Evolutionary conservation across 1,140 invertebrate genomes (phyloP).

Genomic region (Drosophila sturtevanti): DNA sequence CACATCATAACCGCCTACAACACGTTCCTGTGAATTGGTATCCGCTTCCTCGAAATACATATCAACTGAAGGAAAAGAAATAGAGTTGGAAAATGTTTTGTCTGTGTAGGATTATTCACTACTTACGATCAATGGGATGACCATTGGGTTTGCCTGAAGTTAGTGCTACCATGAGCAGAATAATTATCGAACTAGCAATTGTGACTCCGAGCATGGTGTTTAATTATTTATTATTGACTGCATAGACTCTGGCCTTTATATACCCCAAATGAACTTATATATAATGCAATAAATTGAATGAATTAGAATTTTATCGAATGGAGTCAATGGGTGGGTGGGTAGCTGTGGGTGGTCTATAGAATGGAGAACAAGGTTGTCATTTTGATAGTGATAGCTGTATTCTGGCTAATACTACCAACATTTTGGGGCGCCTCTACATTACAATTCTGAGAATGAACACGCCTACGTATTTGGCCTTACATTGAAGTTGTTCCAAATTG

Average conservation of each 20-base stretch:
- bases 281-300: slow-evolving; percentile 36
- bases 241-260: slow-evolving; percentile 43
- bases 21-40: slow-evolving; percentile 65
- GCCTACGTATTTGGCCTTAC: neutral
- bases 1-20: slow-evolving; percentile 74
- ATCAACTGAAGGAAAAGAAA: slow-evolving; percentile 44
- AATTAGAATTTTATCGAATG: slow-evolving; percentile 67
- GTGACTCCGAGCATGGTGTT: slow-evolving; percentile 22
- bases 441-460: slow-evolving; percentile 50
- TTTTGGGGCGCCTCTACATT: neutral
- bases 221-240: slow-evolving; percentile 20
- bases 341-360: slow-evolving; percentile 66
- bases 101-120: too few species aligned
- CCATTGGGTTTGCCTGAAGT: slow-evolving; percentile 16
- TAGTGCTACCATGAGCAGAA: slow-evolving; percentile 23
- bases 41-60: slow-evolving; percentile 63
- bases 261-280: slow-evolving; percentile 18
- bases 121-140: slow-evolving; percentile 63
- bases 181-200: slow-evolving; percentile 6
- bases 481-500: neutral
- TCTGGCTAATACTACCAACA: too few species aligned
- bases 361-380: slow-evolving; percentile 59
- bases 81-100: too few species aligned
- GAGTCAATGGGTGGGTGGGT: slow-evolving; percentile 8
- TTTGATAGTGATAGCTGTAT: slow-evolving; percentile 9